phyloP scores from a whole-genome alignment of 2,888 invertebrate species.

The Drosophila vallismaia region DNA sequence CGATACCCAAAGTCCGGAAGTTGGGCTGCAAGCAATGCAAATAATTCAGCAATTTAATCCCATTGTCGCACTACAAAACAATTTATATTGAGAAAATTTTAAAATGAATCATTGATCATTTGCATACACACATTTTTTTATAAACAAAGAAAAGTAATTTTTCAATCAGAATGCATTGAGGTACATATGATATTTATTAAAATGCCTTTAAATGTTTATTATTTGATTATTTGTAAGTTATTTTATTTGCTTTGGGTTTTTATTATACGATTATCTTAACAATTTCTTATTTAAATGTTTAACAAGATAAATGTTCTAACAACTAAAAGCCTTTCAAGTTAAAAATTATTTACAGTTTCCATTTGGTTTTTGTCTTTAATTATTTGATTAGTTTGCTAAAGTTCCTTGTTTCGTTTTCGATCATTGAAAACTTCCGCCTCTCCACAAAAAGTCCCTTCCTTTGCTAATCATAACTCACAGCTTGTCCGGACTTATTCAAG shows the following conservation, averaged over 20 bases:
- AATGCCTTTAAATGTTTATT: background rate
- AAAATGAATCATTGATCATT: conserved; percentile 8
- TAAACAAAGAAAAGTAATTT: background rate
- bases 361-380: background rate
- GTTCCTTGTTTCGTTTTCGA: background rate
- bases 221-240: background rate
- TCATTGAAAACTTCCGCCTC: conserved; percentile 25
- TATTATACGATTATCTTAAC: background rate
- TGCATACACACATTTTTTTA: background rate
- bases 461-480: conserved; percentile 32
- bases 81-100: background rate
- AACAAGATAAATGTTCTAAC: background rate
- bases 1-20: conserved; percentile 62
- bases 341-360: background rate
- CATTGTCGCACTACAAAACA: conserved; percentile 13
- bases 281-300: background rate
- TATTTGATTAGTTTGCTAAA: background rate
- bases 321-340: background rate
- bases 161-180: too few relatives aligned
- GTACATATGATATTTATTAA: background rate
- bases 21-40: conserved; percentile 41
- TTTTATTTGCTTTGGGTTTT: background rate
- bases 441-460: conserved; percentile 4
- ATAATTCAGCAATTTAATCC: conserved; percentile 21
- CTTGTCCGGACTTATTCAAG: conserved; percentile 19